Evolutionary conservation across 2,797 vertebrate genomes (phyloP), one percentile per base, ranked within the genome.

Genomic region (Gymnoscopelus microlampas): DNA sequence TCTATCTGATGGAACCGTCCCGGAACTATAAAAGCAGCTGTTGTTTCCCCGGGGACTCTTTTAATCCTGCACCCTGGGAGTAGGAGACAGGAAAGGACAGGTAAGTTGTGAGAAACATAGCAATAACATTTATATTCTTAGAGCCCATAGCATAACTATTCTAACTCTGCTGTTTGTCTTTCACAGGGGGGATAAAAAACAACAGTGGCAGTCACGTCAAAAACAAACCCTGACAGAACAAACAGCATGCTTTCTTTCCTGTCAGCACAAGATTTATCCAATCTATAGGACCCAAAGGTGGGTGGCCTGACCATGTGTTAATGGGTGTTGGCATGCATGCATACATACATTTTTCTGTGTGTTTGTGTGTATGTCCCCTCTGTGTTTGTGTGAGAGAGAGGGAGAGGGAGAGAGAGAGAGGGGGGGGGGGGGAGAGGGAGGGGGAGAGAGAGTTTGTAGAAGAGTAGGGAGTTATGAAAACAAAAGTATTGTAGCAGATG

Each of bases 401-500:
- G 19, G 35, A 56, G 61, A 63, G 68, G 57, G 53, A 29, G 54
- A 64, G 70, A 13, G 26, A 32, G 48, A 47, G 60, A 15, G 15
- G 15, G 55, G 24, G 6, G 65, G 57, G 60, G 24, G 51, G 32
- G 50, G 29, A 32, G 19, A 59, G 68, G 71, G 50, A 76, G 79
- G 48, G 51, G 73, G 78, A 39, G 48, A 47, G 60, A 26, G 15
- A 26, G 78, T 51, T 64, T 55, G 57, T 55, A 47, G 68, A 53
- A 60, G 74, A 66, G 62, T 74, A 72, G 66, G 72, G 66, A 85
- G 84, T 92, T 91, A 91, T 91, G 76, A 90, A 90, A 93, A 93
- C 89, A 93, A 84, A 83, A 89, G 89, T 87, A 82, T 83, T 87
- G 86, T 70, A 90, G 88, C 90, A 92, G 91, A 89, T 87, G 86